These are phyloP conservation scores for Cichlasoma orientale DNA, from an alignment of 2,797 vertebrate species.

Conservation along the genomic window DNA sequence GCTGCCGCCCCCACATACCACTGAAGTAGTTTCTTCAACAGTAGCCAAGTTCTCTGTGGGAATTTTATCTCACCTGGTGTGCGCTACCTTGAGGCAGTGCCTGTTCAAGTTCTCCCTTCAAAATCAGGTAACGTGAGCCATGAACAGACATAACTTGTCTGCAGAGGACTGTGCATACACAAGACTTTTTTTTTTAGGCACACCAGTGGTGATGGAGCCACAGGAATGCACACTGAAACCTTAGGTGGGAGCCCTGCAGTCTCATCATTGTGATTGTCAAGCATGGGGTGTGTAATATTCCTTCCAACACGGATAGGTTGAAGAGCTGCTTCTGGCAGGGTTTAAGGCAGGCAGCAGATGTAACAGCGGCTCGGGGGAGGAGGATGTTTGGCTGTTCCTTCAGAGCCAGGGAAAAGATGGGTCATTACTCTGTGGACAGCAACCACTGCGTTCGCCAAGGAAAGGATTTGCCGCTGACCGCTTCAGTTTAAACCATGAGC, in stretches of 20 bases:
- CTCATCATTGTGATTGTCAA: slow-evolving; percentile 28
- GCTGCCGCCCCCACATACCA: background rate
- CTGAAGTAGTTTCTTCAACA: background rate
- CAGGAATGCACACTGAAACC: slow-evolving; percentile 55
- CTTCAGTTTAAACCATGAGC: slow-evolving; percentile 16
- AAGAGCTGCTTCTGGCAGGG: slow-evolving; percentile 5
- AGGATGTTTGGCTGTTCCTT: background rate
- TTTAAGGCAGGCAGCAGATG: slow-evolving; percentile 11
- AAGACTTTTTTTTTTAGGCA: background rate
- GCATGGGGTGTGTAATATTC: slow-evolving; percentile 1
- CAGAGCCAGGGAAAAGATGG: background rate
- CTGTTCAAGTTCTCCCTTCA: background rate
- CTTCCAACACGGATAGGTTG: background rate
- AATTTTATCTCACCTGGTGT: slow-evolving; percentile 49
- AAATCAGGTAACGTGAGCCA: slow-evolving; percentile 18
- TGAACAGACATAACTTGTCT: slow-evolving; percentile 47
- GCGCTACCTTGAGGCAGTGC: slow-evolving; percentile 25
- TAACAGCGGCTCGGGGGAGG: background rate
- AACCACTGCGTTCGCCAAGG: background rate
- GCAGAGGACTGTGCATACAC: background rate
- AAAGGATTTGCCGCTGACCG: background rate
- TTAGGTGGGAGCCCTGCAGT: slow-evolving; percentile 7
- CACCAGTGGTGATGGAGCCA: slow-evolving; percentile 4
- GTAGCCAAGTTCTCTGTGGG: slow-evolving; percentile 5
- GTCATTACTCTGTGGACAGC: background rate